Conservation (phyloP, 2,888 invertebrate species). For the Ommatoiulus sabulosus region DNA sequence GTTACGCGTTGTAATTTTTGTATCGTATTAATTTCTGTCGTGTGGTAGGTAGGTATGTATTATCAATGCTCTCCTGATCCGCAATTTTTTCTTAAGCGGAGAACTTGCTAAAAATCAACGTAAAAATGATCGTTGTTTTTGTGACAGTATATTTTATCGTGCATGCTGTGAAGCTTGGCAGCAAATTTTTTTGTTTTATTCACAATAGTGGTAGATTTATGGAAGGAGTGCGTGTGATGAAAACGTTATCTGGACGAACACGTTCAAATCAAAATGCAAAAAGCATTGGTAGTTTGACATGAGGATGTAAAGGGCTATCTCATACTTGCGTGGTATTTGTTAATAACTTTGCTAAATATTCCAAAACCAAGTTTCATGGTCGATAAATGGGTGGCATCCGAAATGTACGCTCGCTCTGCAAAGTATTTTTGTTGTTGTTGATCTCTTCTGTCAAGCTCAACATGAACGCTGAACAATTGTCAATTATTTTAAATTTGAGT, state of each 20-base stretch:
- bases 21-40: background rate
- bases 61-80: background rate
- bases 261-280: background rate
- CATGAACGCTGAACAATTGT: too few species aligned
- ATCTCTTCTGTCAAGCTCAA: too few species aligned
- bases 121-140: background rate
- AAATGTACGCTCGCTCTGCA: too few species aligned
- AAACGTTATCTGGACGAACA: background rate
- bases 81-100: background rate
- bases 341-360: background rate
- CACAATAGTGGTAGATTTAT: background rate
- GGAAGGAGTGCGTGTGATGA: background rate
- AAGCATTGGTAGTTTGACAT: background rate
- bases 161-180: background rate
- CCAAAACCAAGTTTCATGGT: too few species aligned
- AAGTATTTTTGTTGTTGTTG: too few species aligned
- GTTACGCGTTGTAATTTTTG: conserved; percentile 6
- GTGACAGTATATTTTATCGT: background rate
- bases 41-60: background rate
- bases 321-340: background rate
- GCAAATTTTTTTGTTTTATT: background rate
- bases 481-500: too few species aligned
- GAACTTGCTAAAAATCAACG: background rate
- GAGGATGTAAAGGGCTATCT: background rate
- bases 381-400: too few species aligned